Conservation (phyloP, 2,888 invertebrate species). For the Brassicogethes aeneus region DNA sequence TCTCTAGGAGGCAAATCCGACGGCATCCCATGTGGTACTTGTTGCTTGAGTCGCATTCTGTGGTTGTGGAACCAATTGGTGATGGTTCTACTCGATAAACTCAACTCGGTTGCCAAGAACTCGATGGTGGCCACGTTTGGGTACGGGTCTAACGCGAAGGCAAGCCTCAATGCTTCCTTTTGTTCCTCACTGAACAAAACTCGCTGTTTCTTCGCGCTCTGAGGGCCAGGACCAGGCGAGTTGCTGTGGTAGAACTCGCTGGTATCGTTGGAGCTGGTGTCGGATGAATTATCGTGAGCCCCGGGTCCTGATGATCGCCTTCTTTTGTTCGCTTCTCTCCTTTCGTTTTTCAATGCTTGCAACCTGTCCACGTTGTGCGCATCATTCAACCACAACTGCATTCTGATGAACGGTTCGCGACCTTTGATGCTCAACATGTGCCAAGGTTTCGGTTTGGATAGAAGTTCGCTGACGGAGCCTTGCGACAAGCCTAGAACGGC, state of each 20-base stretch:
- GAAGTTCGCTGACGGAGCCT: slow-evolving; percentile 92
- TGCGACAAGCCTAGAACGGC: slow-evolving; percentile 93
- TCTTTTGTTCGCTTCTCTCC: slow-evolving; percentile 85
- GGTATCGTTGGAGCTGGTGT: slow-evolving; percentile 81
- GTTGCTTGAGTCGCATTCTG: slow-evolving; percentile 67
- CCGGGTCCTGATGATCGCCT: slow-evolving; percentile 75
- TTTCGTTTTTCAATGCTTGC: slow-evolving; percentile 83
- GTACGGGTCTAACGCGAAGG: slow-evolving; percentile 94
- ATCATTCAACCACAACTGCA: slow-evolving; percentile 96
- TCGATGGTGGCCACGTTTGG: slow-evolving; percentile 95
- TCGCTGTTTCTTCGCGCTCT: slow-evolving; percentile 88
- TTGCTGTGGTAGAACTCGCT: slow-evolving; percentile 82
- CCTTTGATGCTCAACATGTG: slow-evolving; percentile 98
- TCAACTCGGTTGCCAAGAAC: slow-evolving; percentile 84
- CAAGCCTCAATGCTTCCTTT: slow-evolving; percentile 88
- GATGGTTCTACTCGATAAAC: slow-evolving; percentile 88
- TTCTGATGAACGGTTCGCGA: slow-evolving; percentile 89
- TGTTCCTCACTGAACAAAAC: slow-evolving; percentile 98
- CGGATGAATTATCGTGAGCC: slow-evolving; percentile 78
- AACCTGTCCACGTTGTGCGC: slow-evolving; percentile 90
- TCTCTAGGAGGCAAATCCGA: slow-evolving; percentile 66
- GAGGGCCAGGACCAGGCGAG: slow-evolving; percentile 72
- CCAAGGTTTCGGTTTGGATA: slow-evolving; percentile 98
- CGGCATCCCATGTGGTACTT: slow-evolving; percentile 52
- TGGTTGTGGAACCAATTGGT: slow-evolving; percentile 99